These are phyloP conservation scores for Nomada hirtipes DNA, from an alignment of 2,888 invertebrate genomes.

Conservation along the genomic window DNA sequence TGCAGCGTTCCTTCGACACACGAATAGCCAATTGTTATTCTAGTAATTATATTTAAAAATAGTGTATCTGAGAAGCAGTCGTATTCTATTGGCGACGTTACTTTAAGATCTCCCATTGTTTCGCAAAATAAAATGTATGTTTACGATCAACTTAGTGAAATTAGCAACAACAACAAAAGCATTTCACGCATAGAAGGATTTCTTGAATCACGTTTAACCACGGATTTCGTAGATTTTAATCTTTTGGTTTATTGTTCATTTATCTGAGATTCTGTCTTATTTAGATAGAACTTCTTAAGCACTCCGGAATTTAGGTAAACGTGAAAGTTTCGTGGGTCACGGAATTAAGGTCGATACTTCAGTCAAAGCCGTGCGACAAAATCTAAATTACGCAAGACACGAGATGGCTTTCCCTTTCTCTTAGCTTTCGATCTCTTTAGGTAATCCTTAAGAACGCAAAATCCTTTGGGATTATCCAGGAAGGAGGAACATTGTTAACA, in stretches of 20 bases:
- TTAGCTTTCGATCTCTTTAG: conserved; percentile 1
- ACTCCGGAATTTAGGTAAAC: conserved; percentile 7
- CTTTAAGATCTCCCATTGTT: no score
- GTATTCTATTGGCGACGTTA: no score
- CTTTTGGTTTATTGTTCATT: neutral
- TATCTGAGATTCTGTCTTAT: neutral
- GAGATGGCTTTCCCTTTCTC: conserved; percentile 20
- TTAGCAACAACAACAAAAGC: no score
- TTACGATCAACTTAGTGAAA: no score
- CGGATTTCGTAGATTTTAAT: no score
- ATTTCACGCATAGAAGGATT: no score
- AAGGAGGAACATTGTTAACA: conserved; percentile 1
- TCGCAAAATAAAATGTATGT: no score
- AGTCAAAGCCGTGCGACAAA: conserved; percentile 19
- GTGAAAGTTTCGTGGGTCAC: conserved; percentile 1
- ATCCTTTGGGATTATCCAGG: neutral
- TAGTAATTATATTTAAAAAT: no score
- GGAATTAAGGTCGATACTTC: conserved; percentile 20
- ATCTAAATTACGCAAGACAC: conserved; percentile 32
- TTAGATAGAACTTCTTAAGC: neutral
- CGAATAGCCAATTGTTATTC: no score
- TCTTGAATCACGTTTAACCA: neutral
- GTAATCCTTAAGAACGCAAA: neutral
- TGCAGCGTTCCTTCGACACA: neutral
- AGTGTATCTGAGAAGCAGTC: no score